phyloP scores from a whole-genome alignment of 2,797 vertebrate species.

The Sarcoramphus papa region DNA sequence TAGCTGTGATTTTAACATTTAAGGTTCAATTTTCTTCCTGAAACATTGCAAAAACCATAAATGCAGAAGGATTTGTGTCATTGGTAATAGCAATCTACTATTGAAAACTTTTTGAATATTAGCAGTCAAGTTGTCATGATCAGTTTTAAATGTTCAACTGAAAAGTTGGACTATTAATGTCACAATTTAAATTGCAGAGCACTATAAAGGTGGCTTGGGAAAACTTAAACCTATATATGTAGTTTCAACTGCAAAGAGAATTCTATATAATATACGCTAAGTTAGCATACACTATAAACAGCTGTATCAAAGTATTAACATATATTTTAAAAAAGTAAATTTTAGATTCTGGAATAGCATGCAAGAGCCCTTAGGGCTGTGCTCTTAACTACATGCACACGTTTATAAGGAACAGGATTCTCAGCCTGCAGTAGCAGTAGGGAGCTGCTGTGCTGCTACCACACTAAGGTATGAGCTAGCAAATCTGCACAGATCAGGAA shows the following conservation, averaged over 20 bases:
- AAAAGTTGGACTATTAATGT: neutral
- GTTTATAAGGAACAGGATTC: neutral
- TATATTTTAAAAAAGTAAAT: neutral
- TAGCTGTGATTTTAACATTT: neutral
- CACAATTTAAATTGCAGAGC: neutral
- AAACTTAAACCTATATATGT: neutral
- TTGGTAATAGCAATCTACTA: neutral
- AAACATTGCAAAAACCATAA: neutral
- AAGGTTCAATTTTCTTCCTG: neutral
- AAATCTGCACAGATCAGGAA: neutral
- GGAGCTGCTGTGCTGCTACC: neutral
- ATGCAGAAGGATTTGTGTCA: neutral
- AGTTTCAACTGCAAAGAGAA: neutral
- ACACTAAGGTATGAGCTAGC: neutral
- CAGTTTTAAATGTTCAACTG: neutral
- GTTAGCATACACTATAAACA: constrained; percentile 12
- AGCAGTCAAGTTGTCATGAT: neutral
- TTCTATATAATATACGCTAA: constrained; percentile 25
- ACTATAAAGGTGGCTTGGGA: neutral
- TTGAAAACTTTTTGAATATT: neutral
- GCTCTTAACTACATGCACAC: neutral
- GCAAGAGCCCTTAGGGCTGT: neutral
- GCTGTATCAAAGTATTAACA: neutral
- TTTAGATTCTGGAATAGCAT: neutral
- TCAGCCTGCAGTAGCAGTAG: neutral